Evolutionary conservation across 1,140 invertebrate genomes (phyloP).

Genomic region (Tetragonula clypearis): DNA sequence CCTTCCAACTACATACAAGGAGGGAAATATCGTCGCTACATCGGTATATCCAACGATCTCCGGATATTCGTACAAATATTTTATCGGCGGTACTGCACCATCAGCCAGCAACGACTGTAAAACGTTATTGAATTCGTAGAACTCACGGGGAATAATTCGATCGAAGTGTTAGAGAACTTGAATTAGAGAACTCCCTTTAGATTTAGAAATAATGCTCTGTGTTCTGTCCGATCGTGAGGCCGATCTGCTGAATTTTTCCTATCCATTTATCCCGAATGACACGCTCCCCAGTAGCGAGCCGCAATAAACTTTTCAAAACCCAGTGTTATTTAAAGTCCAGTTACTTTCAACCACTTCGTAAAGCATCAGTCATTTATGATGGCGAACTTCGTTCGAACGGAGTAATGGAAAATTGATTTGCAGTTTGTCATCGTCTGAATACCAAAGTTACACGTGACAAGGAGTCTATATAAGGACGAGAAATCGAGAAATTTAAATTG

Average conservation of each 20-base stretch:
- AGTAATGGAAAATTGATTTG: not conserved
- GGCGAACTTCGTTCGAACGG: no score
- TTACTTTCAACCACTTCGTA: not conserved
- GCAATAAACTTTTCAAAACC: not conserved
- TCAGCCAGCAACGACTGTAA: not conserved
- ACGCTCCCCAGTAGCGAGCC: not conserved
- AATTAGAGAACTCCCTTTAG: constrained; percentile 4
- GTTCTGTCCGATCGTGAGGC: not conserved
- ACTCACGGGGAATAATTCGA: constrained; percentile 1
- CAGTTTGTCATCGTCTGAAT: not conserved
- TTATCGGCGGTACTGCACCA: constrained; percentile 12
- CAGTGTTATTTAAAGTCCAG: not conserved
- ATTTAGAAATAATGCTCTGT: not conserved
- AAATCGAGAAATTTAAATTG: no score
- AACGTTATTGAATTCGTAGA: constrained; percentile 40
- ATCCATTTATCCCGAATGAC: not conserved
- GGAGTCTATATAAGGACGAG: no score
- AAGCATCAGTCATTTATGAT: not conserved
- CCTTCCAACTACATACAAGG: not conserved
- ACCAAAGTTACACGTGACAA: not conserved
- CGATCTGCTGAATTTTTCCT: not conserved
- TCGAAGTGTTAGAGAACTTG: not conserved
- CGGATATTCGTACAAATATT: constrained; percentile 47
- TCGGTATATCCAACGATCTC: not conserved
- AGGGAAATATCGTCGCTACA: constrained; percentile 26